Percentiles rank a stretch among this genome's conserved stretches.
These are phyloP conservation scores for rabbit (Oryctolagus cuniculus) DNA, from an alignment of 2,113 vertebrate genomes.

Conservation along the genomic window mOryCun1.1 NC_091435.1:10415501-10416000, in stretches of 20 bases:
- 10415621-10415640: too few relatives aligned
- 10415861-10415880: too few relatives aligned
- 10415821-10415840: background rate
- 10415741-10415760: too few relatives aligned
- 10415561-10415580: background rate
- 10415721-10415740: background rate
- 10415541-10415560: background rate
- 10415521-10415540: too few relatives aligned
- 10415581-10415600: background rate
- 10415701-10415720: background rate
- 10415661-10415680: background rate
- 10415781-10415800: background rate
- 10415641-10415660: background rate
- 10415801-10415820: background rate
- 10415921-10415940: too few relatives aligned
- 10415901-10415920: background rate
- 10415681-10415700: background rate
- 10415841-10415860: background rate
- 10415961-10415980: background rate
- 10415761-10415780: background rate
- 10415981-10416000: background rate
- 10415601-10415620: background rate
- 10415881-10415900: background rate
- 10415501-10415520: too few relatives aligned
- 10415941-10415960: background rate